Conservation (phyloP, 2,113 vertebrate species). For the Dissostichus mawsoni region DNA sequence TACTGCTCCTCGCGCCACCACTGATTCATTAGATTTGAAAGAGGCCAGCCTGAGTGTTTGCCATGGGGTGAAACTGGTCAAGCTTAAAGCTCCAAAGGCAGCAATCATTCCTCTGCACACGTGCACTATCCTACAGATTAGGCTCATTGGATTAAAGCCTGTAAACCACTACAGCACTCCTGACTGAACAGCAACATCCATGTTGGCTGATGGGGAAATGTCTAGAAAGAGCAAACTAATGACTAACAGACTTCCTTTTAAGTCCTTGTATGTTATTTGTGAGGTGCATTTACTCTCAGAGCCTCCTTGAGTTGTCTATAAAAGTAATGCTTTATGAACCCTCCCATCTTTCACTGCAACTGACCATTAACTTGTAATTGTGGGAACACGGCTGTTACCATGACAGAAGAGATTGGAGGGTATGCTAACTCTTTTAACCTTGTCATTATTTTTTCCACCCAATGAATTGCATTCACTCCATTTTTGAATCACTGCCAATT, state of each 20-base stretch:
- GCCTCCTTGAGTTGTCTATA: slow-evolving; percentile 57
- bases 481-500: slow-evolving; percentile 57
- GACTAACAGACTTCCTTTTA: slow-evolving; percentile 59
- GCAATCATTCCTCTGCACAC: slow-evolving; percentile 27
- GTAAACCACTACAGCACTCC: slow-evolving; percentile 50
- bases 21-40: slow-evolving; percentile 47
- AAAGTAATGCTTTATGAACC: slow-evolving; percentile 42
- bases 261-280: slow-evolving; percentile 11
- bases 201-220: slow-evolving; percentile 43
- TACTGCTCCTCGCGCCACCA: slow-evolving; percentile 5
- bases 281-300: slow-evolving; percentile 40
- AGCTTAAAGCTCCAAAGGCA: slow-evolving; percentile 19
- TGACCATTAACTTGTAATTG: slow-evolving; percentile 66
- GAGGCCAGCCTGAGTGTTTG: slow-evolving; percentile 16
- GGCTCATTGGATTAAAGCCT: slow-evolving; percentile 69
- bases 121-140: slow-evolving; percentile 57
- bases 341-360: slow-evolving; percentile 38
- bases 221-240: slow-evolving; percentile 59
- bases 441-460: slow-evolving; percentile 56
- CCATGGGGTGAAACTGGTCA: slow-evolving; percentile 47
- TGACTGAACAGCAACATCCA: slow-evolving; percentile 30
- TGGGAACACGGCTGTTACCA: slow-evolving; percentile 40
- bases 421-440: slow-evolving; percentile 33
- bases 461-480: slow-evolving; percentile 18
- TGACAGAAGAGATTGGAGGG: slow-evolving; percentile 58